Percentiles rank a stretch among this genome's conserved stretches.
Conservation (phyloP, 2,113 vertebrate genomes). For the Raja brachyura region DNA sequence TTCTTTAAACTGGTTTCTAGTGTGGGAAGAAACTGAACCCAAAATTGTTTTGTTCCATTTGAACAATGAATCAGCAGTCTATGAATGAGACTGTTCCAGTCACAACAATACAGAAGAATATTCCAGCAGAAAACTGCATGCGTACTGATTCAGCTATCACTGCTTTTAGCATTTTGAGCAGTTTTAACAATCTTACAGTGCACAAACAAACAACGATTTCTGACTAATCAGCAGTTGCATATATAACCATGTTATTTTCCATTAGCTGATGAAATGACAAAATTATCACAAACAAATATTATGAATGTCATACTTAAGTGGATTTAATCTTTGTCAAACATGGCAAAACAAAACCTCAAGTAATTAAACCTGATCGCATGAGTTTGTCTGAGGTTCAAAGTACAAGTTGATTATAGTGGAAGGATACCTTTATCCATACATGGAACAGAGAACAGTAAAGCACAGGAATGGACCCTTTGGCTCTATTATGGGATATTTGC, state of each 20-base stretch:
- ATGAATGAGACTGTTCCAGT: background rate
- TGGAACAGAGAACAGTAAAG: too few species aligned
- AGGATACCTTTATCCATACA: background rate
- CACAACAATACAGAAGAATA: background rate
- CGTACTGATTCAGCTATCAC: background rate
- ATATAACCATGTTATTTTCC: background rate
- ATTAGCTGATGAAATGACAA: background rate
- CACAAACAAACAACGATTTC: background rate
- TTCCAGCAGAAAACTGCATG: background rate
- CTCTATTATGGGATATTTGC: too few species aligned
- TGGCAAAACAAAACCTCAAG: background rate
- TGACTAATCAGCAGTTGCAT: background rate
- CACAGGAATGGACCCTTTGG: too few species aligned
- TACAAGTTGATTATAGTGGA: background rate
- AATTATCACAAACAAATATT: background rate
- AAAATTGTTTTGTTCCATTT: conserved; percentile 4
- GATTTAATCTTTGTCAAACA: background rate
- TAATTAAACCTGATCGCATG: background rate
- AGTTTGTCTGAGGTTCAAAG: background rate
- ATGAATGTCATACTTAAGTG: background rate
- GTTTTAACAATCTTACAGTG: background rate
- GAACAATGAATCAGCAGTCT: conserved; percentile 4
- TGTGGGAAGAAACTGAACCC: background rate
- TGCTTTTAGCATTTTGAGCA: background rate
- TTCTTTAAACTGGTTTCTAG: background rate